These are phyloP conservation scores for Pangasius larnaudii DNA, from an alignment of 2,797 vertebrate species.

Conservation along the genomic window DNA sequence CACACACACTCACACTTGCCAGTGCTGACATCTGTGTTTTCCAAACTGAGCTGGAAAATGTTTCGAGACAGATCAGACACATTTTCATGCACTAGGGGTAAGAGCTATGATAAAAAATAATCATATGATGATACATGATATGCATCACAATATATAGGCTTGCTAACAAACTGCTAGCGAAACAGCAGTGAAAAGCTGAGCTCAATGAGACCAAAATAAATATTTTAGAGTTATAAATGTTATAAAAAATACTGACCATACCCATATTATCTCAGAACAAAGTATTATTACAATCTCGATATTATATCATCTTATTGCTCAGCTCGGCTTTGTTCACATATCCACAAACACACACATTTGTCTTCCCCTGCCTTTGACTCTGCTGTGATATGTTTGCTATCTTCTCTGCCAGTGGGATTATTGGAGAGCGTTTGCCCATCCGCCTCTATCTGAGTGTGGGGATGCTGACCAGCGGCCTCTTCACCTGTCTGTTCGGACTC, in stretches of 20 bases:
- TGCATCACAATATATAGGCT: neutral
- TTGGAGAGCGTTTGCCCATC: conserved; percentile 93
- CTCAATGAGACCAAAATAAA: neutral
- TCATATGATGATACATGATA: neutral
- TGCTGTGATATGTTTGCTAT: conserved; percentile 29
- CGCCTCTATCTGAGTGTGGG: conserved; percentile 89
- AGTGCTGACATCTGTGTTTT: neutral
- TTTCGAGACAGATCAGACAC: neutral
- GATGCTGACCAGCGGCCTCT: conserved; percentile 89
- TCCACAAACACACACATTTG: neutral
- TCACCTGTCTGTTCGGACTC: conserved; percentile 88
- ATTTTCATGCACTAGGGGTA: neutral
- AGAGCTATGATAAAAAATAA: neutral
- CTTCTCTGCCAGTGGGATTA: conserved; percentile 82
- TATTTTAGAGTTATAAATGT: neutral
- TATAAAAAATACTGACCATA: neutral
- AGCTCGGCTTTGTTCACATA: neutral
- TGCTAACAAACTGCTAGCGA: neutral
- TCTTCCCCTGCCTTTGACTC: neutral
- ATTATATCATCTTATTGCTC: neutral
- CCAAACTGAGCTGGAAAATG: neutral
- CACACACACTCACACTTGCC: neutral
- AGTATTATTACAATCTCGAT: neutral
- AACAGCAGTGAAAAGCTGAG: neutral
- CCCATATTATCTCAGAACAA: neutral